These are phyloP conservation scores for Pseudocheirus occidentalis DNA, from an alignment of 2,797 vertebrate genomes.

Conservation along the genomic window DNA sequence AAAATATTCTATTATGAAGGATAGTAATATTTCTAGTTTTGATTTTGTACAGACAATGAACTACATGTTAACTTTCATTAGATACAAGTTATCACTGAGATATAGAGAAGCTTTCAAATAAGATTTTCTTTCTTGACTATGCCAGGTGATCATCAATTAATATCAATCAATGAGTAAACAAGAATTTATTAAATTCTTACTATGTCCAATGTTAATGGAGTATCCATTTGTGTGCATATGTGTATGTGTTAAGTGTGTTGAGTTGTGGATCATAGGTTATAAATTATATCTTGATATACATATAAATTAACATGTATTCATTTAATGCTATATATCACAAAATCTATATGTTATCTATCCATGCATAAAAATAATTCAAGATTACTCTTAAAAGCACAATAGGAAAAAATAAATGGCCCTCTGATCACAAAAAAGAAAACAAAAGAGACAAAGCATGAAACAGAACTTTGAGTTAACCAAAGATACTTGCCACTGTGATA, in stretches of 20 bases:
- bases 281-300: background rate
- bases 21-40: background rate
- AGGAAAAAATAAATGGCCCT: background rate
- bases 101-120: background rate
- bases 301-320: background rate
- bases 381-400: background rate
- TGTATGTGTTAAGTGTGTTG: background rate
- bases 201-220: background rate
- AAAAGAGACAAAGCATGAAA: background rate
- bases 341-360: background rate
- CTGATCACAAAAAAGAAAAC: background rate
- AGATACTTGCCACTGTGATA: background rate
- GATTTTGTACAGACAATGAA: background rate
- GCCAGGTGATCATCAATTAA: background rate
- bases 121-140: background rate
- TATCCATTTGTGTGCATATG: background rate
- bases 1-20: background rate
- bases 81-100: background rate
- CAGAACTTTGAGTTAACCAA: background rate
- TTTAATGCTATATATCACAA: background rate
- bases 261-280: background rate
- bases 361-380: background rate
- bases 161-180: background rate
- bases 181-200: background rate
- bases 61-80: background rate